Evolutionary conservation across 37 sponge, comb jelly and placozoan species (phyloP), one percentile per base, ranked within the genome.

Genomic region (Dysidea cf. avara): DNA sequence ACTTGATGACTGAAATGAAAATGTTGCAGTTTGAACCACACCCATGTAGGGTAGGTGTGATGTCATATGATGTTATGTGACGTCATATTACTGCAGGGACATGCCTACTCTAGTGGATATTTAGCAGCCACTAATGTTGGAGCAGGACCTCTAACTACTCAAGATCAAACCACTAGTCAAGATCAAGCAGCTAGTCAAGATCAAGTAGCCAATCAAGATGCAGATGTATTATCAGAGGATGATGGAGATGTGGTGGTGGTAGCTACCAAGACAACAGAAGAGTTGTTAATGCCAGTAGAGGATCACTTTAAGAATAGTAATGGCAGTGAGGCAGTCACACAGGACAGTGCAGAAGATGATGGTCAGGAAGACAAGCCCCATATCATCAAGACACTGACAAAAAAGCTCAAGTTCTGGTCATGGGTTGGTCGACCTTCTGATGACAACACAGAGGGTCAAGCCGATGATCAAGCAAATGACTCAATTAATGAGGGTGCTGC

Each of bases 1-100:
- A 72, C 0, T 76, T 92, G 16, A 52, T 62, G 61, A 5, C 36
- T 39, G 46, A 32, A 0, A 58, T 58, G 0, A 16, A 24, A 2
- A 38, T 35, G 0, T 87, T 81, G 0, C n/a, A 51, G 28, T 68
- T 83, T 25, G 81, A 81, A 33, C 31, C 35, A 20, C 79, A 82
- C 71, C 39, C 25, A 1, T 75, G 31, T 29, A 65, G 60, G 33
- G 83, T 82, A 47, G 57, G 83, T 7, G 50, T 76, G 36, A 32
- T 50, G 12, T 59, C 3, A 59, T 7, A 32, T 59, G 6, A n/a
- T 36, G 9, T 39, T 48, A 68, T n/a, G 12, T 59, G 18, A 59
- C 22, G 28, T 59, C 22, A n/a, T 36, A 47, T 39, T 48, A 68
- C 29, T 47, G 18, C 6, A 30, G 14, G 6, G 7, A 6, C 7